These are phyloP conservation scores for Blastobasis lacticolella DNA, from an alignment of 2,888 invertebrate species.

Conservation along the genomic window DNA sequence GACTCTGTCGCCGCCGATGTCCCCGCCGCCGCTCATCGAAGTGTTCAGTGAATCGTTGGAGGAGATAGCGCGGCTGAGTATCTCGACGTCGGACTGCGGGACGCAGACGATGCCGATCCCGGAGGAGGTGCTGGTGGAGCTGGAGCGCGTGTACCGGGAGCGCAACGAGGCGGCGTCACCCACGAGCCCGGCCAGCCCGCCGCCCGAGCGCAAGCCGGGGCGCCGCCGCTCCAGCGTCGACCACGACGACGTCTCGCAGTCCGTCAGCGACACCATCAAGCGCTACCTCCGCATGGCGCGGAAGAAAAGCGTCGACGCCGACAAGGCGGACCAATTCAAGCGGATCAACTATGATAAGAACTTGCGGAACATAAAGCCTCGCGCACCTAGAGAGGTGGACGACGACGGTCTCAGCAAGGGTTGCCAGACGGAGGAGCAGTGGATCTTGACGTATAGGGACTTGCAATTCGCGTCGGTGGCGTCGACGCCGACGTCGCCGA, in stretches of 20 bases:
- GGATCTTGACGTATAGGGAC: constrained; percentile 75
- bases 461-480: constrained; percentile 49
- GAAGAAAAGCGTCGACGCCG: constrained; percentile 88
- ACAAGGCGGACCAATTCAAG: constrained; percentile 87
- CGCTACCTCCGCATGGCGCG: constrained; percentile 90
- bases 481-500: constrained; percentile 66
- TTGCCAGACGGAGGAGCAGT: constrained; percentile 84
- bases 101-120: constrained; percentile 78
- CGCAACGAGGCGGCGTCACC: constrained; percentile 52
- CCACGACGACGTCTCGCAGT: constrained; percentile 89
- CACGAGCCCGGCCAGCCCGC: constrained; percentile 56
- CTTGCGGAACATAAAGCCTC: constrained; percentile 86
- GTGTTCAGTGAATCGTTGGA: constrained; percentile 76
- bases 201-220: constrained; percentile 48
- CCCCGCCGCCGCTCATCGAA: constrained; percentile 81
- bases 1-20: constrained; percentile 57
- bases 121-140: constrained; percentile 66
- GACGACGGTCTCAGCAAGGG: constrained; percentile 85
- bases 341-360: constrained; percentile 91
- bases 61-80: constrained; percentile 28
- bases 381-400: constrained; percentile 83
- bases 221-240: constrained; percentile 85
- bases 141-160: constrained; percentile 62
- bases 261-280: constrained; percentile 90
- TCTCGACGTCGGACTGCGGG: constrained; percentile 60